These are phyloP conservation scores for Drosophila auraria DNA, from an alignment of 1,140 invertebrate genomes.

Conservation along the genomic window DNA sequence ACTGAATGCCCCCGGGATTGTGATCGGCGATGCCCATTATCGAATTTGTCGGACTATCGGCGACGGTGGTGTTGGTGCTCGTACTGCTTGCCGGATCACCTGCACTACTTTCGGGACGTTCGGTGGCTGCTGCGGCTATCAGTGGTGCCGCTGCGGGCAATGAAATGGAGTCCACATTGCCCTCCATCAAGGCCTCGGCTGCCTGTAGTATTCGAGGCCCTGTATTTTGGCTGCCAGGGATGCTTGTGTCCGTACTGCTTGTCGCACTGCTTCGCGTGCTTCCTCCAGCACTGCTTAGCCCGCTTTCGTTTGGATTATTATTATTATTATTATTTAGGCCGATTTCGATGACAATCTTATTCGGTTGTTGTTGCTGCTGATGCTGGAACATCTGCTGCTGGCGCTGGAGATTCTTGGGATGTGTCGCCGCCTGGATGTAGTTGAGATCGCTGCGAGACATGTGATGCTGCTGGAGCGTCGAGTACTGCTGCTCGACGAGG, in stretches of 20 bases:
- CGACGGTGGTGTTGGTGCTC: conserved; percentile 1
- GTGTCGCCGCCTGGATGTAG: conserved; percentile 75
- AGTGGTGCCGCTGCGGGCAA: conserved; percentile 64
- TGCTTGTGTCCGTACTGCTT: not conserved
- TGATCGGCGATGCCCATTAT: conserved; percentile 74
- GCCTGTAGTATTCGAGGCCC: conserved; percentile 57
- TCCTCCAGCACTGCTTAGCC: conserved; percentile 28
- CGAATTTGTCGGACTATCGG: not conserved
- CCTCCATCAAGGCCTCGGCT: conserved; percentile 70
- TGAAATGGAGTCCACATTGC: conserved; percentile 83
- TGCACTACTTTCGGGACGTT: not conserved
- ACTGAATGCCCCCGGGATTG: conserved; percentile 79
- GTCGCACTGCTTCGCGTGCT: not conserved
- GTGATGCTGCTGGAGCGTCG: conserved; percentile 80
- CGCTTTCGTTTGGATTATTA: conserved; percentile 10
- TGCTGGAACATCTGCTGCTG: conserved; percentile 27
- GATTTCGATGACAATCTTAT: conserved; percentile 83
- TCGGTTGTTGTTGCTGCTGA: conserved; percentile 45
- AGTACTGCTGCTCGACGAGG: conserved; percentile 79
- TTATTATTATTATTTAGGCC: conserved; percentile 48
- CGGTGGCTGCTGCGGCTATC: conserved; percentile 6
- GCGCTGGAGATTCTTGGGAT: conserved; percentile 79
- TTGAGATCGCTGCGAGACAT: conserved; percentile 80
- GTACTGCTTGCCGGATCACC: not conserved
- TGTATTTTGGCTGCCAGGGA: conserved; percentile 6